Evolutionary conservation across 1,140 invertebrate species (phyloP).

Genomic region (Paraescarpia echinospica): DNA sequence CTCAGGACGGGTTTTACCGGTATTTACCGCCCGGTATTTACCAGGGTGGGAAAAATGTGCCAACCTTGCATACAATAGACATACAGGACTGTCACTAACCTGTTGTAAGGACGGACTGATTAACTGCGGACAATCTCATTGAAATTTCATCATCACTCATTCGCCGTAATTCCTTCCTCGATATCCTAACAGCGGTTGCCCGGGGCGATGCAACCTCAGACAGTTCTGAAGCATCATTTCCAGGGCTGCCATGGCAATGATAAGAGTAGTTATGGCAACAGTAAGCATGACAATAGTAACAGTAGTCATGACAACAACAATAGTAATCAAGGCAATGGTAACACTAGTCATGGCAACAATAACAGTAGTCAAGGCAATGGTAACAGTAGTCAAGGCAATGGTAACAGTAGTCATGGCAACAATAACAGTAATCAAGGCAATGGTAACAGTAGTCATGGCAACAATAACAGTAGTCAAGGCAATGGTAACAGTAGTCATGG

Average conservation of each 20-base stretch:
- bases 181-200: constrained; percentile 51
- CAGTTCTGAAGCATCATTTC: constrained; percentile 7
- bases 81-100: neutral
- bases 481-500: neutral
- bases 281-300: constrained; percentile 12
- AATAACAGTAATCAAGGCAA: neutral
- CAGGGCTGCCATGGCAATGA: constrained; percentile 10
- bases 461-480: no score
- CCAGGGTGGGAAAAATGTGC: no score
- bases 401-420: neutral
- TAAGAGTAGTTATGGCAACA: constrained; percentile 3
- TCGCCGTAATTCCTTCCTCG: constrained; percentile 51
- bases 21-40: no score
- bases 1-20: no score
- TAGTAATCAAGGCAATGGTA: neutral
- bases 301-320: neutral
- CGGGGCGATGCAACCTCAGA: constrained; percentile 12
- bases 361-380: no score
- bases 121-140: neutral
- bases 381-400: neutral
- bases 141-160: constrained; percentile 50
- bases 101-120: constrained; percentile 9
- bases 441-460: no score
- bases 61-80: neutral
- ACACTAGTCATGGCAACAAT: no score